phyloP scores from a whole-genome alignment of 2,797 vertebrate genomes.

The Tiaroga cobitis region DNA sequence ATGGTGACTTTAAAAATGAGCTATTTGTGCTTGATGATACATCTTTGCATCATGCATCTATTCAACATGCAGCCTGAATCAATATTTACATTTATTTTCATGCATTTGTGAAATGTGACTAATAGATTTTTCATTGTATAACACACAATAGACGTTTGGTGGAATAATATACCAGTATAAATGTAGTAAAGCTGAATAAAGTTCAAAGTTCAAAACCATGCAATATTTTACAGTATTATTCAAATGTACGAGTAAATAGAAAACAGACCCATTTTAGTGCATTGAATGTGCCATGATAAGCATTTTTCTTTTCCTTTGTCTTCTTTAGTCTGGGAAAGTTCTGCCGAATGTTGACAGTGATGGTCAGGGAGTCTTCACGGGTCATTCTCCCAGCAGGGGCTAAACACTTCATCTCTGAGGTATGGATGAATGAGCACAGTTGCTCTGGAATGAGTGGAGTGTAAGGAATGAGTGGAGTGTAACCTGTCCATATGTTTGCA shows the following conservation, averaged over 20 bases:
- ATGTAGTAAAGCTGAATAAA: not conserved
- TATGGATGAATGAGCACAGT: constrained; percentile 26
- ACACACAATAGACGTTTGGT: not conserved
- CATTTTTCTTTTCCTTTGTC: constrained; percentile 12
- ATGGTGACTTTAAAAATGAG: not conserved
- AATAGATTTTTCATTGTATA: not conserved
- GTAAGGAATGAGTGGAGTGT: constrained; percentile 36
- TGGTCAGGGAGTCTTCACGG: constrained; percentile 20
- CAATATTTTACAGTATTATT: not conserved
- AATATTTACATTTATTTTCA: not conserved
- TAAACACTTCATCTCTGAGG: constrained; percentile 26
- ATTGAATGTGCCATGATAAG: constrained; percentile 9
- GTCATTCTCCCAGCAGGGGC: constrained; percentile 20
- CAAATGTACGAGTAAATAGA: not conserved
- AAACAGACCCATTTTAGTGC: constrained; percentile 10
- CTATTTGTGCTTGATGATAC: not conserved
- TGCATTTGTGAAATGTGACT: not conserved
- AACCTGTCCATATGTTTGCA: constrained; percentile 31
- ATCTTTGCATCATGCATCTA: not conserved
- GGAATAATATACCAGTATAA: not conserved
- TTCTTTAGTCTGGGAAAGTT: not conserved
- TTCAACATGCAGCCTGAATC: not conserved
- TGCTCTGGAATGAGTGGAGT: constrained; percentile 40
- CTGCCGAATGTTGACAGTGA: constrained; percentile 10
- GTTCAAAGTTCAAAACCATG: not conserved